phyloP scores from a whole-genome alignment of 2,888 invertebrate species.

The Trichopria drosophilae region DNA sequence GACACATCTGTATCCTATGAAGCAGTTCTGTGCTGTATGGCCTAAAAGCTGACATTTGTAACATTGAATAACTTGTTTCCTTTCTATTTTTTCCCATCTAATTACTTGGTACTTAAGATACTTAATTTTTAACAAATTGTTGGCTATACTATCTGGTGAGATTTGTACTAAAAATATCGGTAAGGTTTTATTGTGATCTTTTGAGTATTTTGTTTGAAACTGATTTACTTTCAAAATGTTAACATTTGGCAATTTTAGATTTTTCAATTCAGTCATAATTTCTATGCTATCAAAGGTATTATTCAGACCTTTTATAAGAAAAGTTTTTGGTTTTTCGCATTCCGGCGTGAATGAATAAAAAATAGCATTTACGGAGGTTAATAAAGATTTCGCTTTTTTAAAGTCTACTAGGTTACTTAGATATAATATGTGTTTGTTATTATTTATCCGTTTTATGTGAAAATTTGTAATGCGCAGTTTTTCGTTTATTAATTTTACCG shows the following conservation, averaged over 20 bases:
- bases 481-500: neutral
- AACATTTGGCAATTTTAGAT: conserved; percentile 21
- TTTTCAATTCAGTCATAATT: neutral
- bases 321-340: conserved; percentile 9
- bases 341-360: conserved; percentile 23
- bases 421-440: conserved; percentile 1
- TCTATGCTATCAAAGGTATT: conserved; percentile 15
- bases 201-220: conserved; percentile 25
- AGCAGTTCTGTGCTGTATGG: conserved; percentile 27
- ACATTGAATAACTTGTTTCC: conserved; percentile 28
- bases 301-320: conserved; percentile 26
- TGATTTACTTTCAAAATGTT: too few relatives aligned
- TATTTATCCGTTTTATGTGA: neutral
- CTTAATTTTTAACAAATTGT: conserved; percentile 21
- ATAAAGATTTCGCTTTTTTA: neutral
- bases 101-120: conserved; percentile 13
- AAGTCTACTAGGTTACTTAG: neutral
- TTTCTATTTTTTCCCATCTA: conserved; percentile 23
- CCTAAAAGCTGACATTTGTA: conserved; percentile 31
- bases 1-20: conserved; percentile 22
- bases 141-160: too few relatives aligned
- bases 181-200: conserved; percentile 9
- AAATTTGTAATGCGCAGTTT: neutral
- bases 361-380: neutral
- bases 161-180: conserved; percentile 30